Conservation (phyloP, 2,797 vertebrate species). For the Myiothlypis chrysogaster region DNA sequence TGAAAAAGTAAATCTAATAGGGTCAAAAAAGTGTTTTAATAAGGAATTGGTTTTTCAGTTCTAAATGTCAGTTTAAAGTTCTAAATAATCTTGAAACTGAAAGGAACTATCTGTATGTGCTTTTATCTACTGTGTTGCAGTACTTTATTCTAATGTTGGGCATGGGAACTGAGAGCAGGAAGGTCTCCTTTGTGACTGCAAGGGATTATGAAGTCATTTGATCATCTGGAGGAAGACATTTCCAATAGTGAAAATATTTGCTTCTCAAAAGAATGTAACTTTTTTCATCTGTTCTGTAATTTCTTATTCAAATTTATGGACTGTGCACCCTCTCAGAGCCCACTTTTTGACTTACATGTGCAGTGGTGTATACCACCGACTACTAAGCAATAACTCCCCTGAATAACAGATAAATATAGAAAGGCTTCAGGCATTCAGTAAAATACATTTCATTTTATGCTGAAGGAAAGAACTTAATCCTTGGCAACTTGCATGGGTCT, state of each 20-base stretch:
- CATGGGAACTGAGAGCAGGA: background rate
- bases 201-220: background rate
- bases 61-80: background rate
- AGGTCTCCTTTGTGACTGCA: background rate
- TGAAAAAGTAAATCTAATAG: background rate
- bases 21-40: background rate
- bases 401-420: conserved; percentile 28
- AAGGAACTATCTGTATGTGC: background rate
- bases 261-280: background rate
- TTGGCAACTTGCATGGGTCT: background rate
- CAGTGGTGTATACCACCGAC: background rate
- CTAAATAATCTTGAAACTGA: background rate
- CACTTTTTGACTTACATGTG: background rate
- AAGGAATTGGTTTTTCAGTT: background rate
- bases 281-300: background rate
- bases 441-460: background rate
- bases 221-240: background rate
- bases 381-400: background rate
- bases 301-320: background rate
- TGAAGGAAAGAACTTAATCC: conserved; percentile 15
- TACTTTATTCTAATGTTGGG: background rate
- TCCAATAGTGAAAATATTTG: background rate
- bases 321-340: background rate
- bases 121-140: background rate
- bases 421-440: background rate